Base-by-base conservation (phyloP, 2,113 vertebrate species). In the Lophotis ruficrista region DNA sequence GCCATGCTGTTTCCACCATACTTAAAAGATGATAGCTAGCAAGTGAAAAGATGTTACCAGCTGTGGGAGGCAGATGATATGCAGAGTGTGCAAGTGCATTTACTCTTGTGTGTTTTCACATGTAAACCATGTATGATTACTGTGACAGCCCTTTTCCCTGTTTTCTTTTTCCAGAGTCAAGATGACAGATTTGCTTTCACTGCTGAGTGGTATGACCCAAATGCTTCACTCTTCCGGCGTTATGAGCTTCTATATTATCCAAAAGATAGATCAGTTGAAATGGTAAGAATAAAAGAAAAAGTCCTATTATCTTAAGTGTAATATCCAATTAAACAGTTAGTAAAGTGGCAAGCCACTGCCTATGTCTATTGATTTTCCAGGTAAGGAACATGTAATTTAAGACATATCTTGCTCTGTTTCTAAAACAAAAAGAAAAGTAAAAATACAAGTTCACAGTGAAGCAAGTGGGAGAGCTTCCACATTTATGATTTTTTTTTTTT, bases 181-280 rank as follows among this genome's bases (percentile, higher is more conserved):
- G 98, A 98, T 82, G 99, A 99, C 51, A 99, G 99, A 77, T 99
- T 97, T 14, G 99, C 98, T 91, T 99, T 99, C 95, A 98, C 99
- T 61, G 96, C 98, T 41, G 99, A 99, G 94, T 99, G 99, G 99
- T 99, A 98, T 68, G 99, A 99, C 96, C 98, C 99, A 16, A 98
- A 96, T 64, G 99, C 99, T 57, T 97, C 98, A 16, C 98, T 99
- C 68, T 97, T 99, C 47, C 98, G 99, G 25, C 98, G 98, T 61
- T 99, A 99, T 58, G 99, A 99, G 43, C 99, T 99, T 58, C 97
- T 99, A 45, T 99, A 97, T 98, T 99, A 99, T 89, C 99, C 99
- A 23, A 98, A 97, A 85, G 99, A 99, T 97, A 96, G 98, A 87
- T 98, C 99, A 7, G 98, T 99, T 87, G 99, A 99, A 98, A 99